Percentiles rank a stretch among this genome's conserved stretches.
Evolutionary conservation across 2,888 invertebrate species (phyloP).

Genomic region (Epicampocera succincta): DNA sequence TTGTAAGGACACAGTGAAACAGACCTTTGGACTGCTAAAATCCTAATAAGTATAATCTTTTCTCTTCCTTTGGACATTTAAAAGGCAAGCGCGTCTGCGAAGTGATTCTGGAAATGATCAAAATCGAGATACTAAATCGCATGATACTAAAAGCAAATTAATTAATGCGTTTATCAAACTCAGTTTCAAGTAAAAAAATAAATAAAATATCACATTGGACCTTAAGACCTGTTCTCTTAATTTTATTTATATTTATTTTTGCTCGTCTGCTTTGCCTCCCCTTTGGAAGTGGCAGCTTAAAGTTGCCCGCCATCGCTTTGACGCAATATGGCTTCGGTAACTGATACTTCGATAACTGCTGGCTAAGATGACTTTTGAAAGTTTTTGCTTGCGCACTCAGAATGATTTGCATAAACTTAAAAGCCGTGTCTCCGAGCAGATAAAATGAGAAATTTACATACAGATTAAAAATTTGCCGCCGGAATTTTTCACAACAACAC

Average conservation of each 20-base stretch:
- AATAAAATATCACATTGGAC: no score
- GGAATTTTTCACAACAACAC: slow-evolving; percentile 25
- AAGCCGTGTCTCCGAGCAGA: slow-evolving; percentile 36
- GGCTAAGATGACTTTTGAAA: slow-evolving; percentile 45
- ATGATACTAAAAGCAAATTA: no score
- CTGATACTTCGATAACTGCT: slow-evolving; percentile 57
- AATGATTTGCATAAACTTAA: slow-evolving; percentile 66
- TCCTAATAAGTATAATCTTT: no score
- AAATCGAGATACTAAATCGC: no score
- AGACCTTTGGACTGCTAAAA: no score
- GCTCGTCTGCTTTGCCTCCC: background rate
- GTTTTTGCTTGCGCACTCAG: slow-evolving; percentile 38
- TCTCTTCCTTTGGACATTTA: no score
- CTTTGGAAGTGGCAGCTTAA: slow-evolving; percentile 1
- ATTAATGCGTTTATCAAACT: no score
- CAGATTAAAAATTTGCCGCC: slow-evolving; percentile 61
- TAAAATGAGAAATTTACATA: slow-evolving; percentile 66
- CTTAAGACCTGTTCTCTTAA: background rate
- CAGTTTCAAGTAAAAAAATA: no score
- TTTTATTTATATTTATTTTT: no score
- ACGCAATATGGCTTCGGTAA: slow-evolving; percentile 48
- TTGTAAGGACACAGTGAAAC: no score
- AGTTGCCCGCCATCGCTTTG: slow-evolving; percentile 25
- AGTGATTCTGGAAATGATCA: no score
- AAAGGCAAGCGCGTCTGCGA: no score